A percentile compares a stretch with the other conserved stretches of the same genome.
These are phyloP conservation scores for Coenobita brevimanus DNA, from an alignment of 1,140 invertebrate genomes.

Conservation along the genomic window DNA sequence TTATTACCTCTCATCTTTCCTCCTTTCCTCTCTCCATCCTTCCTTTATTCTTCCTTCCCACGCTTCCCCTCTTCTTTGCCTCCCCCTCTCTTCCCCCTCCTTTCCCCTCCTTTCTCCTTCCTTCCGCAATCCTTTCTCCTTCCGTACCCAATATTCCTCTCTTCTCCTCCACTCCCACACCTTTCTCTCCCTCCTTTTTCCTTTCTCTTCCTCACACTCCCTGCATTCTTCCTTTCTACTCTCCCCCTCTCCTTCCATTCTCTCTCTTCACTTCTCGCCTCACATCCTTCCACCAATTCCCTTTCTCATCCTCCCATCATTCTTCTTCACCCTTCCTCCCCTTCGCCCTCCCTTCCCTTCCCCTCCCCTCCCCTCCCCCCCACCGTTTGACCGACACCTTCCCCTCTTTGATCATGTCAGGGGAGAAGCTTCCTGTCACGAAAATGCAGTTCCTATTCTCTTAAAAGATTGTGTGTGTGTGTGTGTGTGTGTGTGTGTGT, in stretches of 20 bases:
- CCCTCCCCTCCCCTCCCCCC: neutral
- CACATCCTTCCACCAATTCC: neutral
- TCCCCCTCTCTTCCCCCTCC: neutral
- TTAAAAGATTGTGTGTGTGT: neutral
- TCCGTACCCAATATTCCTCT: neutral
- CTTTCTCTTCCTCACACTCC: neutral
- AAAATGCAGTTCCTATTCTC: neutral
- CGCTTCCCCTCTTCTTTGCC: neutral
- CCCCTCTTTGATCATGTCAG: neutral
- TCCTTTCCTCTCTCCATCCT: neutral
- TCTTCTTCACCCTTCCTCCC: neutral
- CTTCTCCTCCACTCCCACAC: neutral
- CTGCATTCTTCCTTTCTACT: neutral
- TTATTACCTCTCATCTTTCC: neutral
- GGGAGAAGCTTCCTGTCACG: neutral
- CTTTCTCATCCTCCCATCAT: neutral
- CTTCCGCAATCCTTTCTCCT: neutral
- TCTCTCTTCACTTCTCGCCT: too few relatives aligned
- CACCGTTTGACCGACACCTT: neutral
- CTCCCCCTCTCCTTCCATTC: neutral
- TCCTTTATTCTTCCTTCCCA: neutral
- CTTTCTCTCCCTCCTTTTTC: neutral
- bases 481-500: constrained; percentile 10
- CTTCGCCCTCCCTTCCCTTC: neutral
- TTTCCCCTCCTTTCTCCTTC: neutral